These are phyloP conservation scores for Tipula confusa DNA, from an alignment of 2,888 invertebrate species.

Conservation along the genomic window DNA sequence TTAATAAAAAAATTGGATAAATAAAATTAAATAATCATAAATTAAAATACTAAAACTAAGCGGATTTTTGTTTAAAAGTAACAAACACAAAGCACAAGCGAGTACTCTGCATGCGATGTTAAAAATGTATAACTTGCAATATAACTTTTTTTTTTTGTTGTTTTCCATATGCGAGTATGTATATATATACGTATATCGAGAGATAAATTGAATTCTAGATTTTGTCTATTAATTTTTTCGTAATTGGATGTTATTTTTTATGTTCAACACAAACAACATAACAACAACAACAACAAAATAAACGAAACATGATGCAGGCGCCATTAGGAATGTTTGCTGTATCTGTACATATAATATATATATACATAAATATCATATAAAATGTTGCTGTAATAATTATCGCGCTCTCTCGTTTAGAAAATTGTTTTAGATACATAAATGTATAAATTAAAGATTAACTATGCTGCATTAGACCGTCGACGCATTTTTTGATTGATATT, in stretches of 20 bases:
- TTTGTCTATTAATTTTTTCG: background rate
- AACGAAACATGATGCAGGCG: conserved; percentile 20
- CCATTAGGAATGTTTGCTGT: conserved; percentile 12
- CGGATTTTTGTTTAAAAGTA: background rate
- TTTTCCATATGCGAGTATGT: no score
- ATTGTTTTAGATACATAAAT: background rate
- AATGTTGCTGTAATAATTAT: conserved; percentile 9
- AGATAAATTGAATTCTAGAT: conserved; percentile 25
- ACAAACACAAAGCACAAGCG: no score
- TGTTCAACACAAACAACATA: conserved; percentile 9
- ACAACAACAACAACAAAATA: background rate
- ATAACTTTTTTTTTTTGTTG: background rate
- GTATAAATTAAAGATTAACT: background rate
- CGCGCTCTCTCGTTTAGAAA: conserved; percentile 12
- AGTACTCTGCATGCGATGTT: background rate
- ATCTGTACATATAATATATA: no score
- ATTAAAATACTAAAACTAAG: background rate
- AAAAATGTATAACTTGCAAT: background rate
- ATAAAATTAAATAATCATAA: conserved; percentile 12
- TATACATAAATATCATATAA: background rate
- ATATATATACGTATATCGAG: no score
- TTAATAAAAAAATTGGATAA: background rate
- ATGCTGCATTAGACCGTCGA: conserved; percentile 3
- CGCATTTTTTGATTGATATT: background rate
- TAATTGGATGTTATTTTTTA: conserved; percentile 21